phyloP scores from a whole-genome alignment of 2,113 vertebrate species.

The Nesoenas mayeri region DNA sequence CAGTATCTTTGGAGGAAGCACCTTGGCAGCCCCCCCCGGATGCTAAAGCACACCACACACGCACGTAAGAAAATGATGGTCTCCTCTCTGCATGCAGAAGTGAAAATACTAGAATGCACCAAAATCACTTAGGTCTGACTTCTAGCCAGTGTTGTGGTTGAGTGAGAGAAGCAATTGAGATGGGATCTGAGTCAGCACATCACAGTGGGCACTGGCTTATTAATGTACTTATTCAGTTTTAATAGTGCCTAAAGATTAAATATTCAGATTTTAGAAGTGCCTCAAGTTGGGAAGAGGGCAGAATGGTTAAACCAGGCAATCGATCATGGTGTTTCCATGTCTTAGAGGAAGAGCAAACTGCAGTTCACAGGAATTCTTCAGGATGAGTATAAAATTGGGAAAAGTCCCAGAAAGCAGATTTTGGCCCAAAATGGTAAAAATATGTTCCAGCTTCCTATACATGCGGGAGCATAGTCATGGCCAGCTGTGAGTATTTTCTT shows the following conservation, averaged over 20 bases:
- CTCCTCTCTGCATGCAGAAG: neutral
- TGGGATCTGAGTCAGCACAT: neutral
- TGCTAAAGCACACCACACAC: slow-evolving; percentile 22
- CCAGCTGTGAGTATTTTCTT: neutral
- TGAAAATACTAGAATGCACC: neutral
- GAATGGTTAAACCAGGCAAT: neutral
- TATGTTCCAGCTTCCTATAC: neutral
- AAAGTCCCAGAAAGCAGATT: slow-evolving; percentile 23
- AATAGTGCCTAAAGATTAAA: neutral
- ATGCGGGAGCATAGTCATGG: neutral
- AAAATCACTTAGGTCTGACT: neutral
- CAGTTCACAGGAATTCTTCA: neutral
- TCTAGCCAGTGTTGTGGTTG: neutral
- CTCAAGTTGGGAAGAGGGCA: neutral
- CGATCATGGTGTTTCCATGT: neutral
- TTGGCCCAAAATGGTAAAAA: neutral
- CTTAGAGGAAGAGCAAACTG: neutral
- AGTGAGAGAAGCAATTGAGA: neutral
- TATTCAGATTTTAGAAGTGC: neutral
- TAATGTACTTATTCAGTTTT: neutral
- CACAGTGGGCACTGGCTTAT: neutral
- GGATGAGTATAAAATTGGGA: neutral
- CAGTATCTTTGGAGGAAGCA: slow-evolving; percentile 33
- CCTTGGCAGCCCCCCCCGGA: neutral
- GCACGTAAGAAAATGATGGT: neutral